Evolutionary conservation across 2,113 vertebrate species (phyloP).

Genomic region (Phodopus roborovskii): DNA sequence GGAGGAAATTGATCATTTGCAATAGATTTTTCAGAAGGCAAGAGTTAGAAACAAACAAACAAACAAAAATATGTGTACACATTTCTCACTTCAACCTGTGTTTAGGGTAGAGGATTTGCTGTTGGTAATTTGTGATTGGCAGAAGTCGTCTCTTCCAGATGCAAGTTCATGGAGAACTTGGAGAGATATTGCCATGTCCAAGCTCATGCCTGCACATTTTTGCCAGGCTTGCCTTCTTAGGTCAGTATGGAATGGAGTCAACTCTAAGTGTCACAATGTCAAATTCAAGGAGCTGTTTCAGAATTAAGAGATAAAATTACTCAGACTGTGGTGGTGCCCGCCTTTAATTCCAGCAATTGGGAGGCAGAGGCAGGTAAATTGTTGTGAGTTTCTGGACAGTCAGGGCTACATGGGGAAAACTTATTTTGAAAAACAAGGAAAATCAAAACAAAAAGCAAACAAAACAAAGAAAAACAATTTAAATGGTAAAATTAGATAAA

Average conservation of each 20-base stretch:
- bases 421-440: neutral
- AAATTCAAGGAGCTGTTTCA: neutral
- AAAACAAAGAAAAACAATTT: neutral
- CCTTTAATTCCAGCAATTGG: neutral
- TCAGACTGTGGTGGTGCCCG: no score
- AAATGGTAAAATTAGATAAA: neutral
- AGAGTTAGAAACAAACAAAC: neutral
- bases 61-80: neutral
- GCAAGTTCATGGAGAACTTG: neutral
- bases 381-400: neutral
- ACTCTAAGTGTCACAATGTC: neutral
- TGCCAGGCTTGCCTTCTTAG: neutral
- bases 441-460: neutral
- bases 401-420: neutral
- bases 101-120: neutral
- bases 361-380: neutral
- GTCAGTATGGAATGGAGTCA: neutral
- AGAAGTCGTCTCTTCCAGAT: neutral
- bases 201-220: neutral
- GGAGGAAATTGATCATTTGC: neutral
- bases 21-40: neutral
- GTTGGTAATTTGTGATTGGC: neutral
- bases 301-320: neutral
- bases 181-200: neutral
- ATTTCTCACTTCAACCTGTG: neutral